Evolutionary conservation across 1,140 invertebrate species (phyloP).

Genomic region (Drosophila nannoptera): DNA sequence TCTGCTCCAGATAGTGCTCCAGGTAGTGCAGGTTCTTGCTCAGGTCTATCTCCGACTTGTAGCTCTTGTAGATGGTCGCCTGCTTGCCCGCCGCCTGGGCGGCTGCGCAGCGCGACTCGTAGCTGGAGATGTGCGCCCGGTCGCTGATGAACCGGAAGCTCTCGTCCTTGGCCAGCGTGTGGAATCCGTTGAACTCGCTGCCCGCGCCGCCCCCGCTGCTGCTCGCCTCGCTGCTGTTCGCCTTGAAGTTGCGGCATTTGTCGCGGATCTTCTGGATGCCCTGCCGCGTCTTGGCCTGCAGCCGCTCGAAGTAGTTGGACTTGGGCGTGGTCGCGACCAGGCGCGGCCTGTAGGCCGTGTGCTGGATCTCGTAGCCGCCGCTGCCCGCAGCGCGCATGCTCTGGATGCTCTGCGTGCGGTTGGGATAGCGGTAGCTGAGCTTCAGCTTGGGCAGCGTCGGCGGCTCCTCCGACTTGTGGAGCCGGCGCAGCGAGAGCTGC

Average conservation of each 20-base stretch:
- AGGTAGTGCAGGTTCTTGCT: slow-evolving; percentile 77
- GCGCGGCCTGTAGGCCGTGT: slow-evolving; percentile 51
- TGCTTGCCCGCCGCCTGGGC: slow-evolving; percentile 51
- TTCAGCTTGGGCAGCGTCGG: slow-evolving; percentile 71
- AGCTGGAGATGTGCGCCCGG: slow-evolving; percentile 65
- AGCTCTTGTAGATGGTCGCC: slow-evolving; percentile 77
- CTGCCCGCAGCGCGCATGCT: slow-evolving; percentile 61
- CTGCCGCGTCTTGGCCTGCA: slow-evolving; percentile 72
- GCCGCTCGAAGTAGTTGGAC: slow-evolving; percentile 68
- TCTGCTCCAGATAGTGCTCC: slow-evolving; percentile 75
- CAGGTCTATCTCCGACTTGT: slow-evolving; percentile 78
- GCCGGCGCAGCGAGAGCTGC: slow-evolving; percentile 63
- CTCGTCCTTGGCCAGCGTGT: slow-evolving; percentile 70
- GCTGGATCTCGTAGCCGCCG: slow-evolving; percentile 60
- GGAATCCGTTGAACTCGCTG: slow-evolving; percentile 65
- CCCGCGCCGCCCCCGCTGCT: slow-evolving; percentile 17
- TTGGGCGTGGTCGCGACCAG: slow-evolving; percentile 44
- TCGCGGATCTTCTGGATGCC: slow-evolving; percentile 74
- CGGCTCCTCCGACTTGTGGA: slow-evolving; percentile 48
- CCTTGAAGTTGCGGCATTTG: slow-evolving; percentile 76
- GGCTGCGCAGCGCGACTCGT: slow-evolving; percentile 63
- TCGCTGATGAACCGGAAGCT: slow-evolving; percentile 77
- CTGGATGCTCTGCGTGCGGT: slow-evolving; percentile 73
- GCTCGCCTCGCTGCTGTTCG: slow-evolving; percentile 27
- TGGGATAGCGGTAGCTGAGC: slow-evolving; percentile 73